Percentiles rank a stretch among this genome's conserved stretches.
phyloP scores from a whole-genome alignment of 2,113 vertebrate genomes.

The Arizona elegans region DNA sequence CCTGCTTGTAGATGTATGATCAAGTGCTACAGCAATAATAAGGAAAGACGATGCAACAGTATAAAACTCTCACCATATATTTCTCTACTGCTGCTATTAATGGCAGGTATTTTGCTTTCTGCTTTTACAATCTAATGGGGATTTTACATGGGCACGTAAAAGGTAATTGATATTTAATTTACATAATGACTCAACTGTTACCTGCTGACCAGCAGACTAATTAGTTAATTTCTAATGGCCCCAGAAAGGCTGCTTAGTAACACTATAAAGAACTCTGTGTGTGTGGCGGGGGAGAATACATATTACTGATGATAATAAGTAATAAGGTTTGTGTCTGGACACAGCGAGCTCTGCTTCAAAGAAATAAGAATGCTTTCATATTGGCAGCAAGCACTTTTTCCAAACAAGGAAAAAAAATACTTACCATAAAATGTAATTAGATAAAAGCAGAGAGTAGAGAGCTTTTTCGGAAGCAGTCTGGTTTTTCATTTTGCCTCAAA shows the following conservation, averaged over 20 bases:
- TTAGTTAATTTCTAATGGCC: not conserved
- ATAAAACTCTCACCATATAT: not conserved
- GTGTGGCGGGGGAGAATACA: not conserved
- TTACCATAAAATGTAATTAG: not conserved
- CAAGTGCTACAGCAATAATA: not conserved
- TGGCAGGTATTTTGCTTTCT: not conserved
- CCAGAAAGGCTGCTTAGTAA: not conserved
- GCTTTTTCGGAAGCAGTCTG: not conserved
- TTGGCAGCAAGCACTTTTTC: not conserved
- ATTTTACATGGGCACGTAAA: not conserved
- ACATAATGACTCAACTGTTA: not conserved
- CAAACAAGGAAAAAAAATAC: not conserved
- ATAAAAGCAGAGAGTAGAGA: not conserved
- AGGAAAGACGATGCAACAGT: not conserved
- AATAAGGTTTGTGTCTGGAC: not conserved
- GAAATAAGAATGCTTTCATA: not conserved
- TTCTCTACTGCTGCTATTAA: not conserved
- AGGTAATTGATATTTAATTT: not conserved
- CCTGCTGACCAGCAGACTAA: conserved; percentile 14
- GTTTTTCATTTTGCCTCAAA: not conserved
- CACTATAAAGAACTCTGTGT: not conserved
- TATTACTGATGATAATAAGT: not conserved
- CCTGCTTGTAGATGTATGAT: not conserved
- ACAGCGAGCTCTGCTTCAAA: not conserved
- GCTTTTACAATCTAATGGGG: not conserved